Percentiles rank a stretch among this genome's conserved stretches.
Conservation (phyloP, 2,797 vertebrate genomes). For the Gastrophryne carolinensis region DNA sequence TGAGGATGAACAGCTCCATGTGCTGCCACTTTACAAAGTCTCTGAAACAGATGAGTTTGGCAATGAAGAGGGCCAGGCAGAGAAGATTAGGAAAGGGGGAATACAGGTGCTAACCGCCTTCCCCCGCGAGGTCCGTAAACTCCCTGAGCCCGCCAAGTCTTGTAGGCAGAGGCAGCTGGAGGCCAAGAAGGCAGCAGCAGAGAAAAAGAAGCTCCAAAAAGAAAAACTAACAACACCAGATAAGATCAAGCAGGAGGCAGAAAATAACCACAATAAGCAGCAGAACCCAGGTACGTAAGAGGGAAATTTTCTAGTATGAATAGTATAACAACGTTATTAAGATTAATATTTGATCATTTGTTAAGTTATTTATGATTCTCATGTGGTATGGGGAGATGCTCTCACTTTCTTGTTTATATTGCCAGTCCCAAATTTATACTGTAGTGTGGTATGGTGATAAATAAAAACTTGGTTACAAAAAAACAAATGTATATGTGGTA, state of each 20-base stretch:
- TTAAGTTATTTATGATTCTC: too few species aligned
- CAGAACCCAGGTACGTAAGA: conserved; percentile 66
- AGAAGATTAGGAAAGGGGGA: conserved; percentile 87
- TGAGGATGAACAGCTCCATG: conserved; percentile 93
- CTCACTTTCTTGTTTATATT: too few species aligned
- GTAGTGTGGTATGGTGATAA: too few species aligned
- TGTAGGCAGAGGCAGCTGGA: conserved; percentile 92
- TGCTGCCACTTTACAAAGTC: conserved; percentile 93
- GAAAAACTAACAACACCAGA: conserved; percentile 85
- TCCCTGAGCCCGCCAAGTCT: conserved; percentile 94
- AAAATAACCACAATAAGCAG: conserved; percentile 59
- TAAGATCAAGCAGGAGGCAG: conserved; percentile 76
- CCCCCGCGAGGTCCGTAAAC: conserved; percentile 88
- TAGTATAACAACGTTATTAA: too few species aligned
- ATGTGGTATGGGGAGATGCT: too few species aligned
- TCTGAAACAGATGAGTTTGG: conserved; percentile 88
- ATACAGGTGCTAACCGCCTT: conserved; percentile 91
- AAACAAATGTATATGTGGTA: too few species aligned
- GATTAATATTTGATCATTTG: too few species aligned
- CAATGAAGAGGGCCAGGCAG: conserved; percentile 84
- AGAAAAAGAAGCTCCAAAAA: conserved; percentile 90
- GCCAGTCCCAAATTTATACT: too few species aligned
- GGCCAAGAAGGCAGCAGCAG: conserved; percentile 87
- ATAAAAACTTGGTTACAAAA: too few species aligned
- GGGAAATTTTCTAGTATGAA: too few species aligned